Evolutionary conservation across 2,888 invertebrate genomes (phyloP), one percentile per base, ranked within the genome.

Genomic region (Cabera pusaria): DNA sequence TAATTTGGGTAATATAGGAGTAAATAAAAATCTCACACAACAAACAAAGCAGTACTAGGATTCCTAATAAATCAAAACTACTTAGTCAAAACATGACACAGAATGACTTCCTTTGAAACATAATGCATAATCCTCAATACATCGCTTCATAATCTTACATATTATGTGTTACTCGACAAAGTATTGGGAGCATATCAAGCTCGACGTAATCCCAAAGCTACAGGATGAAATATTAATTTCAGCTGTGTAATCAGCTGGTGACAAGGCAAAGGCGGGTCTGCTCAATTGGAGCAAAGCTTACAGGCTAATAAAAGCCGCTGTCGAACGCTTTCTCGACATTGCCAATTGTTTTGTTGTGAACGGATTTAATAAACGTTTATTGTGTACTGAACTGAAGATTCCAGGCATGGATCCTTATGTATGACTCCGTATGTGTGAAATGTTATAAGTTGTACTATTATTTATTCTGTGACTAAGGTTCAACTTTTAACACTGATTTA

Each of bases 221-320:
- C 14, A 32, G 16, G 23, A 29, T 27, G 12, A 33, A 29, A 35
- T 42, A 45, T 37, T 34, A 44, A 48, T 44, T 41, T 31, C 22
- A 23, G 29, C 25, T 23, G 36, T 41, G 38, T 46, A 48, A 54
- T 49, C 49, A 51, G 34, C 27, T 17, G 25, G 26, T 17, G 41
- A 56, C 52, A 49, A 29, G 43, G 36, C 35, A 50, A 49, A 44
- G 52, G 52, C 52, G 56, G 49, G n/a, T n/a, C n/a, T n/a, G n/a
- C n/a, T n/a, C n/a, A 25, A 35, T 44, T 20, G 6, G 25, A 38
- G 38, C 41, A 38, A 39, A 31, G 36, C 35, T 41, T 36, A 44
- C 39, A 45, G 33, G 38, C 38, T 43, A 52, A 49, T 47, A 52
- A 52, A 52, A 47, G 43, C 41, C 44, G 22, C 28, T 39, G 16